Percentiles rank a stretch among this genome's conserved stretches.
Evolutionary conservation across 2,888 invertebrate species (phyloP).

Genomic region (Argynnis bischoffii): DNA sequence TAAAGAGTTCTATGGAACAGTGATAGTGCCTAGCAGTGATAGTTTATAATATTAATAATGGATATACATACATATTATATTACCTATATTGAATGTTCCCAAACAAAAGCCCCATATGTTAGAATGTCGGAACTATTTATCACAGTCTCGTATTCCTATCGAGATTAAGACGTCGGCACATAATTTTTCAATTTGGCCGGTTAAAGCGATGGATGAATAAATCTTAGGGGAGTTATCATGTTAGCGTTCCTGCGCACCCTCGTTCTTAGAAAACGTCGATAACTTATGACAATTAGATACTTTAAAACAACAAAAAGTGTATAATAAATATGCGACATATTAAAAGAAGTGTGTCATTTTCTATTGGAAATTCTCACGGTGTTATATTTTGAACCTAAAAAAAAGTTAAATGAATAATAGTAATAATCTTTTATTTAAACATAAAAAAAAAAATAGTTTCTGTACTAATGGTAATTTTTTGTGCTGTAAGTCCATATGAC

Average conservation of each 20-base stretch:
- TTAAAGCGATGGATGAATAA: constrained; percentile 79
- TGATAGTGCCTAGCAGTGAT: too few relatives aligned
- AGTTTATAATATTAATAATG: background rate
- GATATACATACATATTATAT: too few relatives aligned
- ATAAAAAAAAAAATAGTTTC: too few relatives aligned
- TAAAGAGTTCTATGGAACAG: background rate
- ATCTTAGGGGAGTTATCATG: constrained; percentile 71
- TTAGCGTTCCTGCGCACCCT: constrained; percentile 57
- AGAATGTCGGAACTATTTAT: constrained; percentile 27
- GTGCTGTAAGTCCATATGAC: too few relatives aligned
- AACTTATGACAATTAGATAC: background rate
- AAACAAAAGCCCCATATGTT: constrained; percentile 8
- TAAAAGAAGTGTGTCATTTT: too few relatives aligned
- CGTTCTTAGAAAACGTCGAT: constrained; percentile 26
- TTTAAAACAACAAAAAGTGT: too few relatives aligned
- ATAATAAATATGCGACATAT: too few relatives aligned
- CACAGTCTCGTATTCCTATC: constrained; percentile 27
- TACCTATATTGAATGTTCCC: background rate
- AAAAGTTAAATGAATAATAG: background rate
- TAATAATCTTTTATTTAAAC: too few relatives aligned
- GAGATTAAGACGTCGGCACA: constrained; percentile 63
- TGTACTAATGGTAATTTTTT: too few relatives aligned
- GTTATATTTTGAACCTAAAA: too few relatives aligned
- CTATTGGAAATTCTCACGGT: too few relatives aligned
- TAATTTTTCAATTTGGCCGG: constrained; percentile 76